Percentiles rank a stretch among this genome's conserved stretches.
phyloP scores from a whole-genome alignment of 2,113 vertebrate genomes.

The Eurypyga helias region DNA sequence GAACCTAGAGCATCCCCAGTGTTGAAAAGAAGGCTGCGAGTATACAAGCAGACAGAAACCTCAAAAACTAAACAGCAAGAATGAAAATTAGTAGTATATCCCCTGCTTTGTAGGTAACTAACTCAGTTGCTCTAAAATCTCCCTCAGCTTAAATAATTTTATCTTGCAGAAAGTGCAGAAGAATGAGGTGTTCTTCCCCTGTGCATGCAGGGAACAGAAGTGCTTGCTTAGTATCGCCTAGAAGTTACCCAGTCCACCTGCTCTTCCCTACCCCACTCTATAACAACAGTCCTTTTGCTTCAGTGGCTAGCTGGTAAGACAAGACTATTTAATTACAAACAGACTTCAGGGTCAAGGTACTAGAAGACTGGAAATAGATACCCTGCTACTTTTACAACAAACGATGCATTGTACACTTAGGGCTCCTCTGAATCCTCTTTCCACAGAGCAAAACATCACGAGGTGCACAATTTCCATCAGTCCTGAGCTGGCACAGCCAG shows the following conservation, averaged over 20 bases:
- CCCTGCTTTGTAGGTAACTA: neutral
- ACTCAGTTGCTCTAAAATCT: neutral
- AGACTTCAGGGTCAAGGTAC: slow-evolving; percentile 25
- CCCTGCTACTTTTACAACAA: neutral
- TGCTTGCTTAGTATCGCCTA: neutral
- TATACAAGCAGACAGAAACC: neutral
- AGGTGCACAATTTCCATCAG: slow-evolving; percentile 7
- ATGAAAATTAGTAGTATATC: neutral
- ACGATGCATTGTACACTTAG: neutral
- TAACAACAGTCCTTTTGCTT: neutral
- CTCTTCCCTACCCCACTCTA: neutral
- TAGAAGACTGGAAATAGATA: slow-evolving; percentile 36
- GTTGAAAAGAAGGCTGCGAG: neutral
- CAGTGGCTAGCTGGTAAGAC: neutral
- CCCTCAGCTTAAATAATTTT: neutral
- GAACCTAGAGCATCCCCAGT: neutral
- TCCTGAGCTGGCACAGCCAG: neutral
- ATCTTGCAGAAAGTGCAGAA: neutral
- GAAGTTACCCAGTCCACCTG: neutral
- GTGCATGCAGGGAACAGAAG: neutral
- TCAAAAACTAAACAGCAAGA: neutral
- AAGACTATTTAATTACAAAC: neutral
- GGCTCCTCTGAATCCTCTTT: slow-evolving; percentile 5
- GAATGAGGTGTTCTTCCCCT: neutral
- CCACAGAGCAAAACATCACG: neutral